phyloP scores from a whole-genome alignment of 2,113 vertebrate species.

The Natator depressus region DNA sequence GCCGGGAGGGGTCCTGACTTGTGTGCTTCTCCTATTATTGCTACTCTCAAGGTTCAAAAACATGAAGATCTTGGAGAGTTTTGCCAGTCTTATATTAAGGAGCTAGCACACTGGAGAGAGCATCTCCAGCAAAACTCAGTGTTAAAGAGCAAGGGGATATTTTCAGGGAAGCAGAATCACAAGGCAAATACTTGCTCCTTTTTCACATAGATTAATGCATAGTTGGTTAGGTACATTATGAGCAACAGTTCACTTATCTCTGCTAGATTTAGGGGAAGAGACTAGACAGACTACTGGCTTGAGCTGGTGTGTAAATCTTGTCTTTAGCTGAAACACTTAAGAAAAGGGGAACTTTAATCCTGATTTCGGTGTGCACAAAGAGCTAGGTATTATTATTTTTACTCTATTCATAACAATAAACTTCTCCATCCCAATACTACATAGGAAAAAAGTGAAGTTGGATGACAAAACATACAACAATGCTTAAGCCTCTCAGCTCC shows the following conservation, averaged over 20 bases:
- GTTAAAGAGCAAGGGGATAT: too few relatives aligned
- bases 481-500: too few relatives aligned
- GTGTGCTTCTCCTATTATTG: background rate
- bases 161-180: too few relatives aligned
- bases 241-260: background rate
- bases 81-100: background rate
- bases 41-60: background rate
- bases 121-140: too few relatives aligned
- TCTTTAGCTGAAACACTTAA: background rate
- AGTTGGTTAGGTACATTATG: too few relatives aligned
- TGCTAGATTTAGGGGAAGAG: background rate
- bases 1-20: background rate
- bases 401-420: background rate
- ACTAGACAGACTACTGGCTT: background rate
- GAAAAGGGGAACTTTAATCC: background rate
- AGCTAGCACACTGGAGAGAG: too few relatives aligned
- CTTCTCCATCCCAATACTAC: background rate
- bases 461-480: too few relatives aligned
- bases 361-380: background rate
- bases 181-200: too few relatives aligned
- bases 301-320: accelerated
- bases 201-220: too few relatives aligned
- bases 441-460: background rate
- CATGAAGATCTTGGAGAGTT: background rate
- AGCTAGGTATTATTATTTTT: background rate